Conservation (phyloP, 2,888 invertebrate genomes). For the Arenicola marina region DNA sequence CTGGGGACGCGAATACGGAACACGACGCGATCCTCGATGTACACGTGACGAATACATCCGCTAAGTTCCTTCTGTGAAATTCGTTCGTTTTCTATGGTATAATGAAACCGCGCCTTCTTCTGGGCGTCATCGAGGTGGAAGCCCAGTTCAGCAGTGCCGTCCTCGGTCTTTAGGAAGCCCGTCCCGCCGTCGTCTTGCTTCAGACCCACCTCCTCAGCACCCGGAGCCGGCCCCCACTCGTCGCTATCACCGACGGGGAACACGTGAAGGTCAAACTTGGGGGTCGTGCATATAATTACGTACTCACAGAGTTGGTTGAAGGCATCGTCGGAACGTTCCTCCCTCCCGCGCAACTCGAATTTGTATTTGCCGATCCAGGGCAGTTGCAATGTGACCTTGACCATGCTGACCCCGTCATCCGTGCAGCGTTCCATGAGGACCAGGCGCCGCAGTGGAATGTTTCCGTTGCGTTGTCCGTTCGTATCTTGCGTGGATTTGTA, state of each 20-base stretch:
- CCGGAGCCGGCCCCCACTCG: background rate
- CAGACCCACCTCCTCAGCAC: background rate
- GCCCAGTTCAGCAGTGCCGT: too few species aligned
- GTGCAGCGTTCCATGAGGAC: too few species aligned
- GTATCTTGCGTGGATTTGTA: background rate
- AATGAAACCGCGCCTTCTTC: too few species aligned
- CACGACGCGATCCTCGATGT: too few species aligned
- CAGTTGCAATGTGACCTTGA: background rate
- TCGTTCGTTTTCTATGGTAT: too few species aligned
- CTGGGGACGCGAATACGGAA: too few species aligned
- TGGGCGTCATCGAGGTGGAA: too few species aligned
- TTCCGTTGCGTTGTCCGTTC: background rate
- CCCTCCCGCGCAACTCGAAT: too few species aligned
- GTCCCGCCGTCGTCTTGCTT: background rate
- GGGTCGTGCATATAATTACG: background rate
- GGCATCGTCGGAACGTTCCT: background rate
- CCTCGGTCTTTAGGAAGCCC: background rate
- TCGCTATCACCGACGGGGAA: background rate
- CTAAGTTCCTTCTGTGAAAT: too few species aligned
- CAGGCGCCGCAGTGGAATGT: background rate
- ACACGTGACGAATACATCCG: too few species aligned
- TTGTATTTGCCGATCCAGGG: background rate
- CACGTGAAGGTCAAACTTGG: background rate
- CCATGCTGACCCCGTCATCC: background rate
- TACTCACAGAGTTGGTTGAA: background rate